phyloP scores from a whole-genome alignment of 2,797 vertebrate species.

The Pangasius larnaudii region DNA sequence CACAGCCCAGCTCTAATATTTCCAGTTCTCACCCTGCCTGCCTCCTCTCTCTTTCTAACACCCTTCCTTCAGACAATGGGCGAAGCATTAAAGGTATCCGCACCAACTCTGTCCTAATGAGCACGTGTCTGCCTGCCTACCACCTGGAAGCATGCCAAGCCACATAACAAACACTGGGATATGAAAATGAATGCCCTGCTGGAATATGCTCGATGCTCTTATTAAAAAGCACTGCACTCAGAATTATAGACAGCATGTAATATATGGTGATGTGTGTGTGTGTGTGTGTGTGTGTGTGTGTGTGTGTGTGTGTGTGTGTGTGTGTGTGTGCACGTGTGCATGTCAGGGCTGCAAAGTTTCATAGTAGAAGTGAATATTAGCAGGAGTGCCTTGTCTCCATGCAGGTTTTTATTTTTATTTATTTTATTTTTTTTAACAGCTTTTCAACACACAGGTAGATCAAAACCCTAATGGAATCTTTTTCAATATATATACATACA shows the following conservation, averaged over 20 bases:
- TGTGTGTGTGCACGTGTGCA: no score
- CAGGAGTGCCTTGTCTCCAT: background rate
- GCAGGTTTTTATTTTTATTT: no score
- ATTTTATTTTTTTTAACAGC: no score
- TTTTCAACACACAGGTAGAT: no score
- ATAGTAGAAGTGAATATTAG: background rate
- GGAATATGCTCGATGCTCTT: conserved; percentile 17
- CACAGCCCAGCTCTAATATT: conserved; percentile 18
- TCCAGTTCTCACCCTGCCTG: conserved; percentile 53
- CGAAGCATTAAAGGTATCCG: conserved; percentile 94
- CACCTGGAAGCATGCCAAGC: conserved; percentile 52
- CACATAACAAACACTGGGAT: conserved; percentile 31
- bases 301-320: background rate
- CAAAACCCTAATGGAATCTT: no score
- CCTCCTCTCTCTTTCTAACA: conserved; percentile 58
- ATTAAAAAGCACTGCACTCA: conserved; percentile 10
- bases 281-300: no score
- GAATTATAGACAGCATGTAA: conserved; percentile 30
- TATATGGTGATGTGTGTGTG: background rate
- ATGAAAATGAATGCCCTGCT: conserved; percentile 33
- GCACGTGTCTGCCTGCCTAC: conserved; percentile 41
- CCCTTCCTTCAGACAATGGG: conserved; percentile 88
- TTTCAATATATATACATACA: no score
- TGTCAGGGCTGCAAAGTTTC: background rate
- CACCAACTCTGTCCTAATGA: conserved; percentile 24